Percentiles rank a stretch among this genome's conserved stretches.
phyloP scores from a whole-genome alignment of 2,888 invertebrate species.

The Noctuana brunneofusca region DNA sequence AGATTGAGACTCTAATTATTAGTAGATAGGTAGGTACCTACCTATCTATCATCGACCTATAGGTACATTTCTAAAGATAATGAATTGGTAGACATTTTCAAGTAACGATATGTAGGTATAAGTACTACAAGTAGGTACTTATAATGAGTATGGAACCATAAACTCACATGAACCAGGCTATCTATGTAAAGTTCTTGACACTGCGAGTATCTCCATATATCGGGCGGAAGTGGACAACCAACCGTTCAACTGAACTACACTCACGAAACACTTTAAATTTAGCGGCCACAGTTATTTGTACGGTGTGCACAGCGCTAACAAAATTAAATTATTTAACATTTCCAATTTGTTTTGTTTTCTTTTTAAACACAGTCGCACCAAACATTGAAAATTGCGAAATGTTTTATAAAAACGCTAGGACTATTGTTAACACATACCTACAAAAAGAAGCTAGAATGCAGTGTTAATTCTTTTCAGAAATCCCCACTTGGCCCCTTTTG shows the following conservation, averaged over 20 bases:
- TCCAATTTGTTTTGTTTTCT: slow-evolving; percentile 12
- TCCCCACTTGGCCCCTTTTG: too few relatives aligned
- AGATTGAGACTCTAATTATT: too few relatives aligned
- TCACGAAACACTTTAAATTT: slow-evolving; percentile 30
- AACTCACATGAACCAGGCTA: not conserved
- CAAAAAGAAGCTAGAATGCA: too few relatives aligned
- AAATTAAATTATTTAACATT: slow-evolving; percentile 17
- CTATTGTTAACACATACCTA: not conserved
- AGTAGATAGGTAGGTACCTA: too few relatives aligned
- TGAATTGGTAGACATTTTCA: too few relatives aligned
- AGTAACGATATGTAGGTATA: too few relatives aligned
- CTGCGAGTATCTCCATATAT: slow-evolving; percentile 8
- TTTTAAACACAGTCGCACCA: not conserved
- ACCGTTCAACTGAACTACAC: slow-evolving; percentile 19
- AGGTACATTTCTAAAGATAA: too few relatives aligned
- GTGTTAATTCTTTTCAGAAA: too few relatives aligned
- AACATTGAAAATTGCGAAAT: not conserved
- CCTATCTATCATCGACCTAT: too few relatives aligned
- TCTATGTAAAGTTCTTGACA: slow-evolving; percentile 15
- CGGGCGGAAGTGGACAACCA: slow-evolving; percentile 32
- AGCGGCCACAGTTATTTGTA: slow-evolving; percentile 27
- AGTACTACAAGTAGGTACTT: too few relatives aligned
- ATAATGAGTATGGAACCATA: not conserved
- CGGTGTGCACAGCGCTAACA: slow-evolving; percentile 4
- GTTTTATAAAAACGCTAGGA: not conserved